Base-by-base conservation (phyloP, 2,113 vertebrate species). In the Gorsachius goisagi region DNA sequence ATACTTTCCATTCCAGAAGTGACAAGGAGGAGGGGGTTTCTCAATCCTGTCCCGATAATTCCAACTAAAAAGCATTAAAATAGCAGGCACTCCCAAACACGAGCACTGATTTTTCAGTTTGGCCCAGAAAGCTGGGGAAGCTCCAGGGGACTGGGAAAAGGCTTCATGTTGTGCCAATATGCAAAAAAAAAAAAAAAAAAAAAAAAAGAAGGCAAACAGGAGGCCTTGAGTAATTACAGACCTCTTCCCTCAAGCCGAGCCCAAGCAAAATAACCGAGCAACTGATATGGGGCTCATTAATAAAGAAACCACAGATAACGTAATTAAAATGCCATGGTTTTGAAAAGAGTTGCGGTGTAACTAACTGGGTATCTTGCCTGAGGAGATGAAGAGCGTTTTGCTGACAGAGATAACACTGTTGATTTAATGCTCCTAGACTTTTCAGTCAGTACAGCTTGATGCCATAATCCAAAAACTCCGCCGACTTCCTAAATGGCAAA, bases 201-300 rank as follows among this genome's bases (percentile, higher is more conserved):
- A 8, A 15, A 12, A 35, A 59, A 62, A 39, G 68, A 59, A 87
- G 10, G 44, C 78, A 79, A 93, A 75, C 30, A 52, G 72, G 83
- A 92, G 79, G 59, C 79, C 63, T 63, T 69, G 67, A 86, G 55
- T 79, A 94, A 93, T 96, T 92, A 90, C 72, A 95, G 83, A 37
- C 45, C 85, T 95, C 64, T 86, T 93, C 88, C 76, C 79, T 59
- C 41, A 80, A 88, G 11, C 77, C 5, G 3, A 95, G 55, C 64
- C 66, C 88, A 87, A 67, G 45, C 28, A 11, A 85, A 89, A 76
- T 24, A 85, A 72, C 21, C 33, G 58, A 91, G 74, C 88, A 67
- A 84, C 59, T n/a, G 79, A 80, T 79, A 69, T 0, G n/a, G 44
- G 67, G 78, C 90, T 94, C 79, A 62, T 93, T 95, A 96, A 88